phyloP scores from a whole-genome alignment of 1,140 invertebrate species.

The Coboldia fuscipes region DNA sequence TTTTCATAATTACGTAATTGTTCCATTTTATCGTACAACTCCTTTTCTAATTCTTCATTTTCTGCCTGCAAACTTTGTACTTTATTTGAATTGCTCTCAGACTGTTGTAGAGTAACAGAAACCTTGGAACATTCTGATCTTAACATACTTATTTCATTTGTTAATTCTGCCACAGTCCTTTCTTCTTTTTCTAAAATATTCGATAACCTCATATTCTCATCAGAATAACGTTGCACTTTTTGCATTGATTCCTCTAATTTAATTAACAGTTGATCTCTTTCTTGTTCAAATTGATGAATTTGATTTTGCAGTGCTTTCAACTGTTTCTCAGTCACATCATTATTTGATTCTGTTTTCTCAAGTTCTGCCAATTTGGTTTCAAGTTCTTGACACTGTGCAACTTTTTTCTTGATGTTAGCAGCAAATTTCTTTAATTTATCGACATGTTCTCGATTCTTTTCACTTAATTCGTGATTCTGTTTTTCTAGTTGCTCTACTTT shows the following conservation, averaged over 20 bases:
- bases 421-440: slow-evolving; percentile 61
- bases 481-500: slow-evolving; percentile 18
- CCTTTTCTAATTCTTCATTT: not conserved
- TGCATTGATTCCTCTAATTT: not conserved
- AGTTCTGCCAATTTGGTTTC: slow-evolving; percentile 26
- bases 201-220: too few relatives aligned
- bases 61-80: not conserved
- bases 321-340: not conserved
- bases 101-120: not conserved
- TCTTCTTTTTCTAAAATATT: too few relatives aligned
- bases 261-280: not conserved
- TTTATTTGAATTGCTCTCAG: not conserved
- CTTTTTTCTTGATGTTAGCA: slow-evolving; percentile 49
- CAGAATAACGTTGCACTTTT: too few relatives aligned
- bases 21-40: not conserved
- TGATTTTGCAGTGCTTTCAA: not conserved
- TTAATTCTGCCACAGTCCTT: too few relatives aligned
- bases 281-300: not conserved
- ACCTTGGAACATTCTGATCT: too few relatives aligned
- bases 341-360: not conserved
- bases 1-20: too few relatives aligned
- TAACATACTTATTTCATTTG: too few relatives aligned
- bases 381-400: slow-evolving; percentile 33
- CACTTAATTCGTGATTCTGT: slow-evolving; percentile 23
- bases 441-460: slow-evolving; percentile 24